Base-by-base conservation (phyloP, 2,113 vertebrate genomes). In the Mungos mungo region DNA sequence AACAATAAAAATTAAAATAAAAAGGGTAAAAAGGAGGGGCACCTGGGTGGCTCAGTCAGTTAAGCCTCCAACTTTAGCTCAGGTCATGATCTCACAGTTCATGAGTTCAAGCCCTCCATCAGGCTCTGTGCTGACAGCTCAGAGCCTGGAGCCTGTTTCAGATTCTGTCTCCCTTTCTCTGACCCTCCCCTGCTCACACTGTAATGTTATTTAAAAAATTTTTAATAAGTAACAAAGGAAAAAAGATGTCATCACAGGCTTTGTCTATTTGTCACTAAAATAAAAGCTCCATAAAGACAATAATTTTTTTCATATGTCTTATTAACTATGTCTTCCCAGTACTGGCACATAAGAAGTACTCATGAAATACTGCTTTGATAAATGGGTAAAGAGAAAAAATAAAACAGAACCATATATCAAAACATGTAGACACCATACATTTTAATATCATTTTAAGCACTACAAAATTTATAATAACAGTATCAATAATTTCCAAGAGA, bases 371-470 rank as follows among this genome's bases (percentile, higher is more conserved):
- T 35, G 33, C 5, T 80, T 54, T 86, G 31, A 80, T 93, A 85
- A 95, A 80, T 88, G 47, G 76, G 50, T 92, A 41, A 71, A 76
- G 38, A 76, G 38, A 81, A 72, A 82, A 94, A 81, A 65, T n/a
- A 84, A 91, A 84, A 85, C 1, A 66, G 54, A 38, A 88, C 5
- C 57, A 38, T 74, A 47, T 93, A 85, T 81, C 1, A 93, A 86
- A 92, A 85, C 89, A 66, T 65, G 12, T 1, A 90, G 18, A 50
- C 6, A 74, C 25, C 27, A 35, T 81, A 65, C 11, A 80, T 92
- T 93, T 89, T 76, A 74, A 81, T 68, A 94, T 96, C 63, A 94
- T 72, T 80, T 85, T 18, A 92, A 94, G 54, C 63, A 66, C n/a
- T 69, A 77, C n/a, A 88, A 84, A 79, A 31, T 38, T 81, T 97